These are phyloP conservation scores for Gerris lacustris DNA, from an alignment of 2,888 invertebrate genomes.

Conservation along the genomic window DNA sequence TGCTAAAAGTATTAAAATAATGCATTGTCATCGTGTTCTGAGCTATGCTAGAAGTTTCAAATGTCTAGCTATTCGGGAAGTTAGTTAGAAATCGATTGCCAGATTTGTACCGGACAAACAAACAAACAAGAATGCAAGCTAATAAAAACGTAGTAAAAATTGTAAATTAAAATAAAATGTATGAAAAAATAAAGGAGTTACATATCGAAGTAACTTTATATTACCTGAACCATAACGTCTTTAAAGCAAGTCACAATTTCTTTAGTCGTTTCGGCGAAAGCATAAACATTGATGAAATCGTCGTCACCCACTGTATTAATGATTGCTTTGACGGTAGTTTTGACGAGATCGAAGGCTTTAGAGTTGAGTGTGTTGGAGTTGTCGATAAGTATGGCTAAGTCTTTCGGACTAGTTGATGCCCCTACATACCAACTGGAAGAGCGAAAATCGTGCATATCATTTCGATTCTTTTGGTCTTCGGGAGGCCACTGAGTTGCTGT, in stretches of 20 bases:
- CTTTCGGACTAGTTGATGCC: slow-evolving; percentile 95
- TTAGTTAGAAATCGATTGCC: too few species aligned
- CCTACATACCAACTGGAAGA: slow-evolving; percentile 94
- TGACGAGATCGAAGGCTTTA: slow-evolving; percentile 72
- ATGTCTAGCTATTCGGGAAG: too few species aligned
- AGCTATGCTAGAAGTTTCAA: too few species aligned
- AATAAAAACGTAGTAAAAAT: too few species aligned
- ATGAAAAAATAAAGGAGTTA: too few species aligned
- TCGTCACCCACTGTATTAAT: slow-evolving; percentile 91
- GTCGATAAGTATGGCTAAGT: slow-evolving; percentile 73
- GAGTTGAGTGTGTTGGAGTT: slow-evolving; percentile 77
- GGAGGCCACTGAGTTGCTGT: slow-evolving; percentile 58
- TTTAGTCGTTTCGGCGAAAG: slow-evolving; percentile 70
- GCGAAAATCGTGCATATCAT: slow-evolving; percentile 85
- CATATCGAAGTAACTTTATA: neutral
- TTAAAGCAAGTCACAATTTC: slow-evolving; percentile 84
- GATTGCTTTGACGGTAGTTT: slow-evolving; percentile 75
- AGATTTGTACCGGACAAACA: too few species aligned
- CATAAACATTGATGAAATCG: slow-evolving; percentile 90
- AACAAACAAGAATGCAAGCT: too few species aligned
- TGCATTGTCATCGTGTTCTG: too few species aligned
- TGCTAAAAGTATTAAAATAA: too few species aligned
- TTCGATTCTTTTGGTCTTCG: slow-evolving; percentile 43
- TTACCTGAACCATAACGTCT: slow-evolving; percentile 75
- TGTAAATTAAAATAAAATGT: too few species aligned